A percentile compares a stretch with the other conserved stretches of the same genome.
These are phyloP conservation scores for Myiotriccus ornatus DNA, from an alignment of 2,797 vertebrate species.

Conservation along the genomic window DNA sequence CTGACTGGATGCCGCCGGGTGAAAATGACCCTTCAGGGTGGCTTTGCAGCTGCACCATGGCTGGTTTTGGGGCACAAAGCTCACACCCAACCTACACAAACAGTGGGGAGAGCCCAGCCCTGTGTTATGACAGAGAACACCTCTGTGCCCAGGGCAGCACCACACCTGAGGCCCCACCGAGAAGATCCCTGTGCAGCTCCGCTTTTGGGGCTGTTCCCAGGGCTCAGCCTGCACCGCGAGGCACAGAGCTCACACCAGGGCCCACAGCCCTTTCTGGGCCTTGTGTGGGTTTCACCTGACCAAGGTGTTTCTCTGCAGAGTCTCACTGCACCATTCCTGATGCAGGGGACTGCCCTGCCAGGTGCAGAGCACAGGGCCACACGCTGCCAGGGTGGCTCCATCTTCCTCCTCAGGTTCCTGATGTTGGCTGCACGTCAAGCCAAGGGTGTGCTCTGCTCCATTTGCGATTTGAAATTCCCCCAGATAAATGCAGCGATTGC, in stretches of 20 bases:
- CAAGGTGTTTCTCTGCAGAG: background rate
- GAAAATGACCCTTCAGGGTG: background rate
- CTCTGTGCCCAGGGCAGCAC: background rate
- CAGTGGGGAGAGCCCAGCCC: background rate
- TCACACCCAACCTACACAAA: background rate
- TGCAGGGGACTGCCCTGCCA: background rate
- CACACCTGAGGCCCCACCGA: background rate
- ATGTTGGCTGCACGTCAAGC: background rate
- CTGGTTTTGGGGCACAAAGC: background rate
- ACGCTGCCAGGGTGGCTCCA: background rate
- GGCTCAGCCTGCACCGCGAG: rapidly evolving
- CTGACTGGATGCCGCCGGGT: rapidly evolving
- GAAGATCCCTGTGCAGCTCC: background rate
- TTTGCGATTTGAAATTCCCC: background rate
- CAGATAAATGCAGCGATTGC: rapidly evolving
- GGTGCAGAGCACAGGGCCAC: background rate
- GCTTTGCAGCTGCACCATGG: background rate
- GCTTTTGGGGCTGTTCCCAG: background rate
- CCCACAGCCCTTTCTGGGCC: rapidly evolving
- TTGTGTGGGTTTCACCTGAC: rapidly evolving
- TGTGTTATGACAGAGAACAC: background rate
- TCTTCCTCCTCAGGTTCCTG: background rate
- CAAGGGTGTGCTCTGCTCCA: background rate
- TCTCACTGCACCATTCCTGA: rapidly evolving
- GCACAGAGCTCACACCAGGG: background rate